Evolutionary conservation across 92 coral and sea anemone genomes (phyloP), one percentile per base, ranked within the genome.

Genomic region (Palythoa grandiflora): DNA sequence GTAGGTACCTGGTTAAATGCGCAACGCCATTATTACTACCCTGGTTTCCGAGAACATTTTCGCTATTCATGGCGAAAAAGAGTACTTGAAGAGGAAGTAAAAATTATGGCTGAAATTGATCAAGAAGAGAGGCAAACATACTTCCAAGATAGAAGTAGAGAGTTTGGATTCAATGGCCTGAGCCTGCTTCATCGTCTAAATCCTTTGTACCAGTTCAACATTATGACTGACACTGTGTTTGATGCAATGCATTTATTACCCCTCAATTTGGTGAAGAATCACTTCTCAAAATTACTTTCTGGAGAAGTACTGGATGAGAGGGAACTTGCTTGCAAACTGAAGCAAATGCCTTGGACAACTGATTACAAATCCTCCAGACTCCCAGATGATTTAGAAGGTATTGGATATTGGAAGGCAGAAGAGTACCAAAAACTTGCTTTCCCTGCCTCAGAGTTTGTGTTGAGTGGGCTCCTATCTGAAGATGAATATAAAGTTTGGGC

Each of bases 211-310:
- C 85, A 87, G 54, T 90, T 88, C 87, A 88, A 93, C 86, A 75
- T 87, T 40, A 70, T 93, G 75, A 90, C 84, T 36, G 95, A 89
- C 74, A 68, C 86, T 21, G 93, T 92, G 89, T 87, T 90, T 92
- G 95, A 92, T 90, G 95, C 89, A 21, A 92, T 92, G 91, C 95
- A 89, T 65, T 83, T 83, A 60, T 51, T 92, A 55, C 93, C 95
- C 68, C 93, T 92, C 50, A 88, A 92, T 89, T 72, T 92, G 84
- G 92, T 92, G 79, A 92, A 92, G 81, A 88, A 91, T 80, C 94
- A 92, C 89, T 59, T 91, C 88, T 50, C 63, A 61, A 88, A 72
- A 84, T 73, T 91, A 40, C 85, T 88, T 10, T 36, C 91, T 40
- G 66, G 88, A 12, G 93, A 61, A 83, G 88, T 73, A 59, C 75